Evolutionary conservation across 1,140 invertebrate species (phyloP).

Genomic region (Sesamia nonagrioides): DNA sequence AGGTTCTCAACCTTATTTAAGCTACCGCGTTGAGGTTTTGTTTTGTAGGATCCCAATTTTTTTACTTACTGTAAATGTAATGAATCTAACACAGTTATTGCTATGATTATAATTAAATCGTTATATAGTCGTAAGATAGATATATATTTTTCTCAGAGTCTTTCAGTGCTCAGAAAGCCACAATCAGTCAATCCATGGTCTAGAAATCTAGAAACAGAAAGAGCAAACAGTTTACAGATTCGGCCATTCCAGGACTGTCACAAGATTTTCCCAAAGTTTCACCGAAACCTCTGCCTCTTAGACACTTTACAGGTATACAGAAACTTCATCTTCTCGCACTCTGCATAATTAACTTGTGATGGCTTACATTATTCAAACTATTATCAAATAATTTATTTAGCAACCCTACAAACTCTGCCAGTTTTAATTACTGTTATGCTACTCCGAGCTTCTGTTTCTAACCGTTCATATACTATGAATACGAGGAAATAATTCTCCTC

Average conservation of each 20-base stretch:
- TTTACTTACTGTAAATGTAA: too few relatives aligned
- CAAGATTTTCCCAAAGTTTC: neutral
- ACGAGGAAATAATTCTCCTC: constrained; percentile 3
- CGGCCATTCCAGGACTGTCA: neutral
- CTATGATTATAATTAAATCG: too few relatives aligned
- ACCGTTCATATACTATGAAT: constrained; percentile 59
- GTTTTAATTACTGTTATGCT: constrained; percentile 76
- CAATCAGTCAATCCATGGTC: too few relatives aligned
- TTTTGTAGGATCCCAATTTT: too few relatives aligned
- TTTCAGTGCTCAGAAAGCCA: too few relatives aligned
- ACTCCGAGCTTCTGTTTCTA: constrained; percentile 65
- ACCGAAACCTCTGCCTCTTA: neutral
- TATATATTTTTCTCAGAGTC: too few relatives aligned
- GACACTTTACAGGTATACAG: neutral
- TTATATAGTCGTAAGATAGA: too few relatives aligned
- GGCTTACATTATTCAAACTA: constrained; percentile 26
- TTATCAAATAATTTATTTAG: constrained; percentile 33
- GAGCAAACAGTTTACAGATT: neutral
- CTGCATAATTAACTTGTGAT: constrained; percentile 17
- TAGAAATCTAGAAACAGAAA: too few relatives aligned
- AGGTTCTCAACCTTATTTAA: too few relatives aligned
- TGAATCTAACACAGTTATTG: too few relatives aligned
- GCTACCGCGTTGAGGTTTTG: too few relatives aligned
- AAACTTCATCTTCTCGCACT: neutral
- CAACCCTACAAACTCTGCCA: constrained; percentile 61